phyloP scores from a whole-genome alignment of 2,888 invertebrate species.

The Eupithecia exiguata region DNA sequence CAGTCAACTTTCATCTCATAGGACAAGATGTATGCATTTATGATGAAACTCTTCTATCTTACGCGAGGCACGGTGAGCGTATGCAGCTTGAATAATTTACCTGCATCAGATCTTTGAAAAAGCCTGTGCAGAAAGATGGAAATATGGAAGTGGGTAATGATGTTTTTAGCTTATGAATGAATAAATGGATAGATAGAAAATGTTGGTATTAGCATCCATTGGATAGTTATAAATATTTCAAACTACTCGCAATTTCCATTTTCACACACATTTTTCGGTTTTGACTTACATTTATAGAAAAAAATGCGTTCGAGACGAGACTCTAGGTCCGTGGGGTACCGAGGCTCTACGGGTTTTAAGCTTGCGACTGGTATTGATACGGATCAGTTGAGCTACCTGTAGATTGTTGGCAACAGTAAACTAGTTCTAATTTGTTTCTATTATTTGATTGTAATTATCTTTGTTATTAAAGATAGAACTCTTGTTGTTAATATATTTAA shows the following conservation, averaged over 20 bases:
- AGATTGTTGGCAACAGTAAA: too few species aligned
- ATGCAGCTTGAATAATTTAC: slow-evolving; percentile 24
- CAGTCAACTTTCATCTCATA: slow-evolving; percentile 77
- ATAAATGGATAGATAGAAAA: background rate
- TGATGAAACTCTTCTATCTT: slow-evolving; percentile 65
- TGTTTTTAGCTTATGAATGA: background rate
- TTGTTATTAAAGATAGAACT: too few species aligned
- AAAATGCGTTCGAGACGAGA: too few species aligned
- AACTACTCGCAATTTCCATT: background rate
- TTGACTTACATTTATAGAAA: too few species aligned
- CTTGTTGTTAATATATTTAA: too few species aligned
- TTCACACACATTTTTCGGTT: background rate
- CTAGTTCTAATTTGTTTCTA: too few species aligned
- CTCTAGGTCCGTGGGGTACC: too few species aligned
- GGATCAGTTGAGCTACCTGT: too few species aligned
- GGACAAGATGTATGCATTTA: slow-evolving; percentile 72
- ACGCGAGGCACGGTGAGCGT: slow-evolving; percentile 28
- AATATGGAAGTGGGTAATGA: background rate
- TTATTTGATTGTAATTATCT: too few species aligned
- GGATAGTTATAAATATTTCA: background rate
- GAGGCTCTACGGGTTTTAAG: too few species aligned
- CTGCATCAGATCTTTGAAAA: slow-evolving; percentile 1
- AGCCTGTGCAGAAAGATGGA: background rate
- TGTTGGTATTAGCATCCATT: background rate
- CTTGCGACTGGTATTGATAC: too few species aligned